These are phyloP conservation scores for Paracyclopina nana DNA, from an alignment of 1,140 invertebrate species.

Conservation along the genomic window DNA sequence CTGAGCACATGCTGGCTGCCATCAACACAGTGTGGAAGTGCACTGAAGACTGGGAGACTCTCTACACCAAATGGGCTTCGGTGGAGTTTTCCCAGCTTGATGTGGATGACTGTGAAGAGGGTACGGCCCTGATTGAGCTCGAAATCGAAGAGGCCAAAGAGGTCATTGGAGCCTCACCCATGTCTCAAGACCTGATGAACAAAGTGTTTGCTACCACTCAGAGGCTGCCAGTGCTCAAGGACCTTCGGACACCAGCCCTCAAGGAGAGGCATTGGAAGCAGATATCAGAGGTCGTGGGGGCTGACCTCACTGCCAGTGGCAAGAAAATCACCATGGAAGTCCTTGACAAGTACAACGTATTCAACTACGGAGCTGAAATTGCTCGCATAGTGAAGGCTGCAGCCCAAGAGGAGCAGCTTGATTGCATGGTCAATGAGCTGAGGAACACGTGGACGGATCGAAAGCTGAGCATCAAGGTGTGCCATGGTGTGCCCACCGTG, in stretches of 20 bases:
- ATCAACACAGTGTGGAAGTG: constrained; percentile 3
- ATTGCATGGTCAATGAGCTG: neutral
- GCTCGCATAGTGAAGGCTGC: neutral
- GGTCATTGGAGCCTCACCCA: neutral
- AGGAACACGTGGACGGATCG: neutral
- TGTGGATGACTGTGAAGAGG: constrained; percentile 1
- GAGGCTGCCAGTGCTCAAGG: neutral
- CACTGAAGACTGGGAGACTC: constrained; percentile 1
- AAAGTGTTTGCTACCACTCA: neutral
- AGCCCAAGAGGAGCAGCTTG: constrained; percentile 1
- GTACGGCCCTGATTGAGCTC: neutral
- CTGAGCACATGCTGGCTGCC: neutral
- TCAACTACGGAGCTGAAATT: neutral
- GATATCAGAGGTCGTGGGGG: constrained; percentile 8
- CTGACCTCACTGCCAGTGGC: neutral
- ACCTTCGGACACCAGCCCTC: neutral
- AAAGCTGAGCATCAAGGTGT: neutral
- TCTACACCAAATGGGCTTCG: constrained; percentile 3
- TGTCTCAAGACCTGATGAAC: neutral
- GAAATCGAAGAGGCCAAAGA: neutral
- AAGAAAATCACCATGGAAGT: neutral
- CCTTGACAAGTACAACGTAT: constrained; percentile 1
- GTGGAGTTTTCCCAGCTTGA: constrained; percentile 1
- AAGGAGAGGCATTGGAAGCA: constrained; percentile 6
- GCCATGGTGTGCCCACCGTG: neutral